Evolutionary conservation across 2,888 invertebrate genomes (phyloP), one percentile per base, ranked within the genome.

Genomic region (Drosophila nigritarsus): DNA sequence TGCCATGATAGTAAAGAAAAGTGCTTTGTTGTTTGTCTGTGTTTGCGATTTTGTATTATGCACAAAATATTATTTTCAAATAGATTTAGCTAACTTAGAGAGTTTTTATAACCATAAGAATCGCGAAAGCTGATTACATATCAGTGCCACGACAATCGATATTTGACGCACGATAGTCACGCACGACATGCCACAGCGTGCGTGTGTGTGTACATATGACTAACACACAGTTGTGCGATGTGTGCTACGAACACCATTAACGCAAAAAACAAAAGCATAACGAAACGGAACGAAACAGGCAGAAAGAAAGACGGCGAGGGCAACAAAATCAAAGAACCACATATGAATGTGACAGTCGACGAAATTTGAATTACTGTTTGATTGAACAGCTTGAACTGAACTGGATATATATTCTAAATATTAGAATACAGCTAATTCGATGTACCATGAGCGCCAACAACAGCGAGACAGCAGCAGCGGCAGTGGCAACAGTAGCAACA

Each of bases 401-500:
- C 53, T 40, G 34, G 24, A 64, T 15, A 53, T 50, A 50, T 58
- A 48, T 29, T 40, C 29, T 5, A 62, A 63, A 34, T 32, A 60
- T 15, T 8, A 38, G 42, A 42, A 34, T 36, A 54, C 48, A 36
- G 58, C 20, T 49, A 49, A 55, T 60, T 64, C 24, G 24, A 73
- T 70, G 75, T 38, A 38, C 75, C 7, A 78, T 78, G 78, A 78
- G 76, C 76, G 72, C 64, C 72, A 80, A 68, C 53, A 66, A 80
- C 67, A 80, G 32, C 62, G 75, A 80, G 59, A 4, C 38, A 38
- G 3, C 54, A 30, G 27, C 54, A n/a, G 13, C 65, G 9, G 13
- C 65, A 49, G 32, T 11, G 11, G 4, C 53, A 32, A 29, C 56
- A n/a, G 15, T 61, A 11, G 13, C 65, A 53, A 45, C 38, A 45